Evolutionary conservation across 2,888 invertebrate genomes (phyloP), one percentile per base, ranked within the genome.

Genomic region (Tinea pellionella): DNA sequence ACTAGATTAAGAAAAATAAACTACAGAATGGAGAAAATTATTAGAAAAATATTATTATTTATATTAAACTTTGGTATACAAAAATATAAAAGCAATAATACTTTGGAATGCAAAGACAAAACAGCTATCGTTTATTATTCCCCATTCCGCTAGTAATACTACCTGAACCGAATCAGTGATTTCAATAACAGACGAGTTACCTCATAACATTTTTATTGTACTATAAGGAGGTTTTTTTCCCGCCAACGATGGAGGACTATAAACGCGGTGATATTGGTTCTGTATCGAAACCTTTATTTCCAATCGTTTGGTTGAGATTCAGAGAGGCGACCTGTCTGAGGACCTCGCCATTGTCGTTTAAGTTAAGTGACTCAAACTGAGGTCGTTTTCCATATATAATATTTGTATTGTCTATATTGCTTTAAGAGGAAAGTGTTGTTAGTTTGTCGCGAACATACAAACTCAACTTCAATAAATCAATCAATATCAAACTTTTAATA

Each of bases 131-230:
- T 16, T 60, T 80, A 75, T 76, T 77, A 77, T 77, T 68, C 68
- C 64, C 66, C 65, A 67, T 66, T 67, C 69, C 70, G 69, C 71
- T 77, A 77, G 73, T 74, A 77, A 73, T 70, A 73, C 69, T 77
- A 76, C 73, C 77, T 78, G 76, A 76, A 75, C 70, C 75, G 68
- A 77, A 83, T 78, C 74, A 69, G 70, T 73, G 81, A 79, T 82
- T 82, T 81, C 84, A 85, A 86, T 85, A 84, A 80, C 78, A 71
- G 77, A 24, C 24, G 24, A 75, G 77, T 83, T 80, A 81, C 78
- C 80, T 84, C 84, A 75, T 86, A 86, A 85, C 80, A 78, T 83
- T 86, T 85, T 85, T 84, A 86, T 84, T 83, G 80, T 78, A 80
- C 80, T 79, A 79, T 81, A 82, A 79, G 80, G 77, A 73, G 73